phyloP scores from a whole-genome alignment of 1,140 invertebrate genomes.

The Drosophila seguyi region DNA sequence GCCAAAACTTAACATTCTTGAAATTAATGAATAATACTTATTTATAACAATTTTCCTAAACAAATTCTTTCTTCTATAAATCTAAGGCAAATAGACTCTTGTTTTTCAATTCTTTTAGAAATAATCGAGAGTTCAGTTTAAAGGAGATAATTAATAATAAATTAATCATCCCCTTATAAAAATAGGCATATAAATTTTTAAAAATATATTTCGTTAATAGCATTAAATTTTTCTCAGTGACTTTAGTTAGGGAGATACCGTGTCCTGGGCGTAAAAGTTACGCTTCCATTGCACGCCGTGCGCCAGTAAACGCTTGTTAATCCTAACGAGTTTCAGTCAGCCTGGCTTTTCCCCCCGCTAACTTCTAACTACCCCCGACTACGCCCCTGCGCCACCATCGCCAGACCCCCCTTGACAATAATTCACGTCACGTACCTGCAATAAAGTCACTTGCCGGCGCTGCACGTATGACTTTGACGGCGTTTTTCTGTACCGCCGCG shows the following conservation, averaged over 20 bases:
- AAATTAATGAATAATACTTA: not conserved
- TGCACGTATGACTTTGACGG: constrained; percentile 83
- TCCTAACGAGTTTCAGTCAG: constrained; percentile 77
- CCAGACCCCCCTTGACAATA: constrained; percentile 63
- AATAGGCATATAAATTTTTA: fast-evolving
- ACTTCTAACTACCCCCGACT: constrained; percentile 1
- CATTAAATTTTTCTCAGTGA: not conserved
- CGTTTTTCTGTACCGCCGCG: constrained; percentile 49
- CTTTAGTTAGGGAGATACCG: constrained; percentile 8
- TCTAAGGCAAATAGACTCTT: not conserved
- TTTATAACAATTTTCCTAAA: too few relatives aligned
- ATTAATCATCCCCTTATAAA: not conserved
- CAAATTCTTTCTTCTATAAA: not conserved
- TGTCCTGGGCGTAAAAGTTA: constrained; percentile 49
- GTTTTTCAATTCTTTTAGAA: not conserved
- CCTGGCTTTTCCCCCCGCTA: not conserved
- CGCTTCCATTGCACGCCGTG: constrained; percentile 71
- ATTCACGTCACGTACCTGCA: constrained; percentile 83
- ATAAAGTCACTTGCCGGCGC: constrained; percentile 82
- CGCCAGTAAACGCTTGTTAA: constrained; percentile 83
- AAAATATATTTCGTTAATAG: not conserved
- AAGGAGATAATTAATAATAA: not conserved
- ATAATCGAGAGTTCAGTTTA: not conserved
- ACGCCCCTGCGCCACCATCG: not conserved
- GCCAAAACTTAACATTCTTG: too few relatives aligned